Base-by-base conservation (phyloP, 2,113 vertebrate genomes). In the Paracyprichromis sp. region DNA sequence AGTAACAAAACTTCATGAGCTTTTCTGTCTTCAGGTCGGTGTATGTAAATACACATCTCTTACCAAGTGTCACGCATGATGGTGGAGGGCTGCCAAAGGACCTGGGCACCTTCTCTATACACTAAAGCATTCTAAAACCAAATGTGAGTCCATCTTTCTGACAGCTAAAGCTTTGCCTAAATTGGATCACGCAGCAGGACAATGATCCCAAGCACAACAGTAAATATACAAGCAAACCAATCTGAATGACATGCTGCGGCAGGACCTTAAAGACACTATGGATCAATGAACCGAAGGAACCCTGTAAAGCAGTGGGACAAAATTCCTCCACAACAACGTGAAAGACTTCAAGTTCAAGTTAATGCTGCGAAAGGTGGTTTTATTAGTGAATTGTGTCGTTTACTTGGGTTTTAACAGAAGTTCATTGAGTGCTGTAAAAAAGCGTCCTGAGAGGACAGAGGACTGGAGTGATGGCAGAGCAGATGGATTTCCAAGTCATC, bases 401-500 rank as follows among this genome's bases (percentile, higher is more conserved):
- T 73, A 7, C 40, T 45, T 0, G 0, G 66, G 13, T 17, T 73
- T 29, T 47, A 26, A 45, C 40, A 47, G 69, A 45, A 17, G 40
- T 76, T 26, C 38, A 47, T 1, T 3, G 9, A 47, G 14, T 76
- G 4, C 71, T 47, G 71, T 47, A 29, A 5, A 45, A 3, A 47
- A 17, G 8, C 21, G 0, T 45, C 66, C 12, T 1, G 21, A 73
- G 9, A 26, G 24, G 24, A 24, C 24, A 24, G 24, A 13, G 14
- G n/a, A 73, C 13, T 45, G 1, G 34, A 9, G 0, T 3, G 66
- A 73, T 11, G 36, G 69, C 69, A 29, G 69, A 7, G 21, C 69
- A 73, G 40, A 7, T 4, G n/a, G 38, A 43, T 4, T 6, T 73
- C 69, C 40, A 26, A 6, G 38, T 45, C 38, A 1, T 1, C 45